A percentile compares a stretch with the other conserved stretches of the same genome.
Conservation (phyloP, 2,888 invertebrate species). For the Atherix ibis region DNA sequence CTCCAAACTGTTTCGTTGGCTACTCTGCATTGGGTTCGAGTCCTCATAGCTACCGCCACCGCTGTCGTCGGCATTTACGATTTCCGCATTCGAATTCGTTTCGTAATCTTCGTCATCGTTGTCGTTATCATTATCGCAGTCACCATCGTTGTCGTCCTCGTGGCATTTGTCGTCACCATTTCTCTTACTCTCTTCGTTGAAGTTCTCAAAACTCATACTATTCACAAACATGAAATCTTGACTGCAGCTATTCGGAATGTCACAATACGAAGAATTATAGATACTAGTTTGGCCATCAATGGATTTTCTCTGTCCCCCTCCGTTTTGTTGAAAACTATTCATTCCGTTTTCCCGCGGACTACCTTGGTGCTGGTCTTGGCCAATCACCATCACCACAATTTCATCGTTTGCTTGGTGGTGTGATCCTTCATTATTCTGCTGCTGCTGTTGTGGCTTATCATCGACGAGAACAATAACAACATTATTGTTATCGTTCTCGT, state of each 20-base stretch:
- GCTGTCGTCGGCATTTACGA: conserved; percentile 29
- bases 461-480: conserved; percentile 14
- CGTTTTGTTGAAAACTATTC: too few species aligned
- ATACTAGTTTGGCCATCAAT: conserved; percentile 22
- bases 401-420: too few species aligned
- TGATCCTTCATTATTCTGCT: conserved; percentile 11
- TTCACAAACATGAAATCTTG: conserved; percentile 12
- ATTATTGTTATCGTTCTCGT: conserved; percentile 14
- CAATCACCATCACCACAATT: conserved; percentile 14
- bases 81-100: conserved; percentile 24
- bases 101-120: conserved; percentile 27
- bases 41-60: conserved; percentile 32
- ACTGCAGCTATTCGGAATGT: conserved; percentile 7
- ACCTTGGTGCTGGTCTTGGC: background rate
- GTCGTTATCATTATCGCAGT: conserved; percentile 11
- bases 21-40: conserved; percentile 30
- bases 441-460: conserved; percentile 14
- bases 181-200: conserved; percentile 16
- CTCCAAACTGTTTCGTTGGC: conserved; percentile 30
- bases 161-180: conserved; percentile 18
- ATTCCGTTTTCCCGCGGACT: conserved; percentile 11
- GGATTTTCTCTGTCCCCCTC: too few species aligned
- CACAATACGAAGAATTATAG: conserved; percentile 5
- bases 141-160: conserved; percentile 10
- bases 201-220: conserved; percentile 29